Base-by-base conservation (phyloP, 2,888 invertebrate genomes). In the Epicampocera succincta region DNA sequence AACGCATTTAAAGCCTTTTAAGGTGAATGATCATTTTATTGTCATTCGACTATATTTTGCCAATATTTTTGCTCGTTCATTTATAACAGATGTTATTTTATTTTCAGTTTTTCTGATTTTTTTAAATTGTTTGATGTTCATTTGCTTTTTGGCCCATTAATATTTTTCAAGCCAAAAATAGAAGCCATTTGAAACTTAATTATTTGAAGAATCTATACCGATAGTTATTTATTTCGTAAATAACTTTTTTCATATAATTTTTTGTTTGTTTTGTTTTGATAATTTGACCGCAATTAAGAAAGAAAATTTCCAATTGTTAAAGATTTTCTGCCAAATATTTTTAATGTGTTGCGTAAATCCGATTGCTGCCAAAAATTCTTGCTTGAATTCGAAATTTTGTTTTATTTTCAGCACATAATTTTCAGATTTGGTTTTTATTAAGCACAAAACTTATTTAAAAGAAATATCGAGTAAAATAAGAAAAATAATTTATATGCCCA, bases 1-100 rank as follows among this genome's bases (percentile, higher is more conserved):
- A n/a, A 4, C 46, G 54, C 40, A 63, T 77, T 71, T 77, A 40
- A 63, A 77, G 40, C 15, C 12, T 61, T 60, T 61, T 29, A 68
- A 81, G 81, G 76, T 81, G 81, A 81, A 77, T 81, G 81, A 73
- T 77, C 81, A 81, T 61, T 68, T 81, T 56, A 77, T 81, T 61
- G 76, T 73, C 50, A 61, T 76, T 38, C 44, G 52, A 73, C 66
- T 33, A 52, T n/a, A 44, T 29, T 65, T 52, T 61, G 68, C 54
- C 68, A 69, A 69, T 69, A 69, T 40, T 46, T 76, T 50, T 29
- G 25, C 40, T 40, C 60, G 19, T 54, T 61, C 54, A 61, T 76
- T 54, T 69, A 54, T 63, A 69, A 61, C 68, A 76, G 76, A 76
- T 76, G 76, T 44, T 76, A n/a, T n/a, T n/a, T 15, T 50, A 56